Evolutionary conservation across 2,113 vertebrate genomes (phyloP), one percentile per base, ranked within the genome.

Genomic region (Colinus virginianus): DNA sequence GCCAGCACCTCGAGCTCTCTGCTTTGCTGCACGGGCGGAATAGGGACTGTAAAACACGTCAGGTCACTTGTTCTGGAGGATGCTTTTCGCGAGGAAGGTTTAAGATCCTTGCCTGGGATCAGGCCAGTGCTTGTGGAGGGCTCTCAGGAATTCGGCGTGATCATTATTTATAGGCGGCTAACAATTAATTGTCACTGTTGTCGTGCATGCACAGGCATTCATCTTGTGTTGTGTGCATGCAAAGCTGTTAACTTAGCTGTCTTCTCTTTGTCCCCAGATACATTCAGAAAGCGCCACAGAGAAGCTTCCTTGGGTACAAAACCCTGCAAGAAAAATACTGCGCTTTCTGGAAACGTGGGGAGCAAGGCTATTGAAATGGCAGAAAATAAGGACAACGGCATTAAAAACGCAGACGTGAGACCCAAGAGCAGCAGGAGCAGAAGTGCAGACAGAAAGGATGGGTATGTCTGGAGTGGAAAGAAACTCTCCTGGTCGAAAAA

Each of bases 381-480:
- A 94, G 98, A 98, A 96, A 98, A 96, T 67, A 97, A 92, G 92
- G 99, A 99, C 84, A 97, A 96, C 92, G 98, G 97, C 17, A 76
- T 96, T 30, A 97, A 98, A 94, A 97, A 96, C 5, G 75, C 98
- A 8, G 99, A 99, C 36, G 98, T 98, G 8, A 98, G 98, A 53
- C 99, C 99, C 69, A 99, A 99, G 94, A 98, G 97, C 92, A 97
- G 97, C 95, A 98, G 99, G 70, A 99, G 99, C 94, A 98, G 99
- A 97, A 99, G 98, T 9, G 98, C 98, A 1, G 99, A 99, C 97
- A 97, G 98, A 72, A 98, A 98, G 90, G 98, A 98, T 2, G 99
- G 99, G 32, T 99, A 99, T 3, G 98, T 98, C 20, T 99, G 99
- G 98, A 98, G 98, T 58, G 98, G 98, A 14, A 99, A 99, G 97